Evolutionary conservation across 2,888 invertebrate genomes (phyloP), one percentile per base, ranked within the genome.

Genomic region (Lithophane semibrunnea): DNA sequence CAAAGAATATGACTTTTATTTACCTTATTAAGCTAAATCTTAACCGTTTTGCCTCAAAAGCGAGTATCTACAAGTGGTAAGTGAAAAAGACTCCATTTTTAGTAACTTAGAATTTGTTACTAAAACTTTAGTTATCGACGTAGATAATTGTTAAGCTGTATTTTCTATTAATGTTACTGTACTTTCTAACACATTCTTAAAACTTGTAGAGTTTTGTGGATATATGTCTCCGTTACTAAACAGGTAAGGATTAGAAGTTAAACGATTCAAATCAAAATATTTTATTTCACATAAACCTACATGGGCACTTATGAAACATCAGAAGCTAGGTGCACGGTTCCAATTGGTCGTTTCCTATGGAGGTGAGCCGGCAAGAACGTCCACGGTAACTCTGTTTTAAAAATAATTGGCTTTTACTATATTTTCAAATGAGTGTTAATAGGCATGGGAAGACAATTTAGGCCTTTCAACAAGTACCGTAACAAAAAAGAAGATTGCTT

Each of bases 191-290:
- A 54, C 1, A 13, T 71, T 56, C 12, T 42, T 16, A 49, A 10
- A 12, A 47, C 44, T n/a, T 71, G 3, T 69, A 76, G 10, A 65
- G 56, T 60, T 71, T 54, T 12, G 67, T 65, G 42, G 65, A 73
- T 63, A 73, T 63, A 65, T 12, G 52, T 56, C 56, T 60, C 24
- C 3, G 24, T 58, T 12, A 52, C 42, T 24, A 24, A 60, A 37
- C 79, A 82, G 61, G 49, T 56, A 72, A 75, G 64, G n/a, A 21
- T 13, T 60, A 86, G 84, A 76, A 84, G 83, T 68, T 56, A 9
- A 66, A 56, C 3, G 0, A n/a, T n/a, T 47, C 29, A 29, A 29
- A 29, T 29, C 29, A 29, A 1, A 29, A 29, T 29, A 29, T 29
- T 29, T 29, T 29, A 29, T 29, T 29, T 29, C 29, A 29, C 29